Evolutionary conservation across 53 echinoderm and acorn worm genomes (phyloP).

Genomic region (Zoroaster sp.): DNA sequence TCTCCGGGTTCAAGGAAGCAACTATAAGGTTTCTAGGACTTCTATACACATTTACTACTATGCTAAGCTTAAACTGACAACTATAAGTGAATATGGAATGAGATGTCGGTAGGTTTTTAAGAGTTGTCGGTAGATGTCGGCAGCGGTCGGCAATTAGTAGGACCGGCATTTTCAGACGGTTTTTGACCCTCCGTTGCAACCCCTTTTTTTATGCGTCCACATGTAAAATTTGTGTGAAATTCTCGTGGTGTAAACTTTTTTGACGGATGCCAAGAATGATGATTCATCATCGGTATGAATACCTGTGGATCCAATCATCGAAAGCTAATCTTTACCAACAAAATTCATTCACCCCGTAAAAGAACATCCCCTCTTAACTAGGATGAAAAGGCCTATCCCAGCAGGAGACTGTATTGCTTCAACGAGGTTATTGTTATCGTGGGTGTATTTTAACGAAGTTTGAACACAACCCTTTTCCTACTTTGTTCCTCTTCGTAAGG

Average conservation of each 20-base stretch:
- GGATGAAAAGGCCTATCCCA: not conserved
- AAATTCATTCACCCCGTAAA: not conserved
- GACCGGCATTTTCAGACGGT: constrained; percentile 33
- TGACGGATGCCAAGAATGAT: not conserved
- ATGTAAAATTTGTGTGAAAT: too few relatives aligned
- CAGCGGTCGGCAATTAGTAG: too few relatives aligned
- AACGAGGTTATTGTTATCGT: not conserved
- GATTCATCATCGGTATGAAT: not conserved
- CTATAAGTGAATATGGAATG: too few relatives aligned
- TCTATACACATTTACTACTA: too few relatives aligned
- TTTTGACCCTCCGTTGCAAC: not conserved
- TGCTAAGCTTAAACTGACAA: too few relatives aligned
- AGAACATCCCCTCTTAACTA: not conserved
- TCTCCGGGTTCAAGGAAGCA: too few relatives aligned
- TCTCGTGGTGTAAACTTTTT: not conserved
- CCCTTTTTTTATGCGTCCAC: too few relatives aligned
- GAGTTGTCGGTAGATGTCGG: too few relatives aligned
- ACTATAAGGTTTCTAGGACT: too few relatives aligned
- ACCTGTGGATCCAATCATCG: not conserved
- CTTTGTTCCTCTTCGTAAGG: not conserved
- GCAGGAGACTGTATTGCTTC: not conserved
- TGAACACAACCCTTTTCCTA: not conserved
- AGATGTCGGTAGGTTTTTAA: too few relatives aligned
- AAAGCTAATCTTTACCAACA: not conserved
- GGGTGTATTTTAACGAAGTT: not conserved